Base-by-base conservation (phyloP, 2,113 vertebrate species). In the Dolichallabes microphthalmus region DNA sequence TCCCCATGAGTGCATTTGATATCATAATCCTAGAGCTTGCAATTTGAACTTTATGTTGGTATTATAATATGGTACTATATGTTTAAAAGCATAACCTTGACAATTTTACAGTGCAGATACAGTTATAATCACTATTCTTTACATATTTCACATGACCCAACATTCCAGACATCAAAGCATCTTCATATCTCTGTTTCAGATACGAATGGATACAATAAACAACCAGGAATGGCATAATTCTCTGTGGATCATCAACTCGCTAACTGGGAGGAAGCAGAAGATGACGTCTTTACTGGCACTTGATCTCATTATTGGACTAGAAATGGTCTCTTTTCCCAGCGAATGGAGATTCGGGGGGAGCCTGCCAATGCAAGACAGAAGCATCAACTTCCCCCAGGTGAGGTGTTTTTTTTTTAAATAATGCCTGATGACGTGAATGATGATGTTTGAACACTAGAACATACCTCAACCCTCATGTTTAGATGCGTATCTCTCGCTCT, bases 311-410 rank as follows among this genome's bases (percentile, higher is more conserved):
- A 82, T 76, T 85, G 83, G 84, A 66, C 61, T 19, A 68, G 83
- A 90, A 66, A 94, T 94, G 94, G 93, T 82, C 87, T 80, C 89
- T 63, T 84, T 86, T 60, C 19, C 83, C 22, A 82, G 82, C 81
- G 90, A 87, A 87, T 60, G 69, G 63, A 79, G 75, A 52, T 81
- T 86, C 69, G 90, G 88, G 88, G 91, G 92, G 89, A 64, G 86
- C 25, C 79, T 74, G 61, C 85, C 88, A 77, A 83, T 63, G 83
- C 83, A 85, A 88, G 90, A 89, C 85, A 82, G 82, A 80, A 83
- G 64, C 73, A 79, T 82, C 60, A 86, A 75, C 82, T 88, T 83
- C 90, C 76, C 83, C 64, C 89, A 94, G 95, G 95, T 95, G 92
- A 92, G 85, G 86, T 19, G 53, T 77, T 83, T n/a, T 74, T 60